Percentiles rank a stretch among this genome's conserved stretches.
phyloP scores from a whole-genome alignment of 2,888 invertebrate species.

The Scaptomyza flava region DNA sequence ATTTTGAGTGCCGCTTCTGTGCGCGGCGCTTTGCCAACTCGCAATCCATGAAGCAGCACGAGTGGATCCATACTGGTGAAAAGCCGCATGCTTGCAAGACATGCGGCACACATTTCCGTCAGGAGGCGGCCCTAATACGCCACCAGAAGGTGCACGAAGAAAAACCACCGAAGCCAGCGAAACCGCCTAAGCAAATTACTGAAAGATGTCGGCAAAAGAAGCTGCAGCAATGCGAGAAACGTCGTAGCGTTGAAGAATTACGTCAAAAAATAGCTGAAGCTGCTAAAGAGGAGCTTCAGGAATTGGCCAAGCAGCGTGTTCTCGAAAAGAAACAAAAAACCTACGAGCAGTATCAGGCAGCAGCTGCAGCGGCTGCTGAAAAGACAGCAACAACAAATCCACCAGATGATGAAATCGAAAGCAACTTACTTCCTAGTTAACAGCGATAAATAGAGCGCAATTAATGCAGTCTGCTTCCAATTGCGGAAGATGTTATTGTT shows the following conservation, averaged over 20 bases:
- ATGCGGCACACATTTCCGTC: constrained; percentile 81
- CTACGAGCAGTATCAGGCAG: constrained; percentile 69
- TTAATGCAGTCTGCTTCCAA: constrained; percentile 3
- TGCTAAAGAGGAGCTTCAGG: constrained; percentile 73
- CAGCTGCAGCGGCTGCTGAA: constrained; percentile 28
- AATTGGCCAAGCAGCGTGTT: constrained; percentile 60
- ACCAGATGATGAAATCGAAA: not conserved
- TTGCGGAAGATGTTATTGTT: constrained; percentile 27
- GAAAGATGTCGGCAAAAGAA: constrained; percentile 68
- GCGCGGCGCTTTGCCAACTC: constrained; percentile 82
- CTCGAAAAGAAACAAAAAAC: constrained; percentile 60
- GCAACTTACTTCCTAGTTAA: not conserved
- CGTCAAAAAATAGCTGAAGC: constrained; percentile 77
- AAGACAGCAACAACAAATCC: not conserved
- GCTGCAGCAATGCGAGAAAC: constrained; percentile 70
- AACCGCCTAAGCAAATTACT: constrained; percentile 56
- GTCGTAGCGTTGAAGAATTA: constrained; percentile 67
- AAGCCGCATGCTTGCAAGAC: constrained; percentile 80
- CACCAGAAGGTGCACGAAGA: constrained; percentile 82
- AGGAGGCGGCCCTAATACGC: constrained; percentile 80
- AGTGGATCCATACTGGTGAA: constrained; percentile 83
- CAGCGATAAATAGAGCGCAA: not conserved
- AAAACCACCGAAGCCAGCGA: constrained; percentile 51
- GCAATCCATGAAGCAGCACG: constrained; percentile 82
- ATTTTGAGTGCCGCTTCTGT: constrained; percentile 81